Evolutionary conservation across 2,113 vertebrate genomes (phyloP).

Genomic region (Peromyscus leucopus): DNA sequence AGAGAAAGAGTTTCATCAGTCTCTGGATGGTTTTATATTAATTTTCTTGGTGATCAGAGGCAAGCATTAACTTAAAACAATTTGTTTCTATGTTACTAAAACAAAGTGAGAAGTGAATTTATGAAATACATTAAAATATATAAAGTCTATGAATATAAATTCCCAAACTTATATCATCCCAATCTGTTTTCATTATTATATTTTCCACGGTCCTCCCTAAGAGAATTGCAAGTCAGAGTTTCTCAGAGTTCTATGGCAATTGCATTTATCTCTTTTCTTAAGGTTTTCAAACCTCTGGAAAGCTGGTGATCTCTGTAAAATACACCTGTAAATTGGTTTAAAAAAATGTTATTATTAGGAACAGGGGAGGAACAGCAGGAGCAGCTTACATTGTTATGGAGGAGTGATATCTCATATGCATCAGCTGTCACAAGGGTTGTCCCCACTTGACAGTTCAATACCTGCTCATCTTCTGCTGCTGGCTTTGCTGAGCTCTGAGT

Average conservation of each 20-base stretch:
- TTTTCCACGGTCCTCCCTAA: slow-evolving; percentile 37
- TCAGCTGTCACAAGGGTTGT: slow-evolving; percentile 85
- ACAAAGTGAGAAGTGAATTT: not conserved
- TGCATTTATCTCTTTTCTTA: slow-evolving; percentile 54
- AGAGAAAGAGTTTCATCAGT: not conserved
- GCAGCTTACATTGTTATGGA: slow-evolving; percentile 78
- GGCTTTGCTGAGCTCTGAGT: slow-evolving; percentile 84
- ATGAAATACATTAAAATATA: slow-evolving; percentile 15
- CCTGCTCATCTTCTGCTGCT: slow-evolving; percentile 84
- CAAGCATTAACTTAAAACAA: not conserved
- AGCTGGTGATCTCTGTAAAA: slow-evolving; percentile 60
- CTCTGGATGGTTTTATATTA: not conserved
- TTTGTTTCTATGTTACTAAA: slow-evolving; percentile 8
- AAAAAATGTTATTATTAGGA: slow-evolving; percentile 31
- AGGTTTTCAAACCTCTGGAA: slow-evolving; percentile 50
- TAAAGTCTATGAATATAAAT: not conserved
- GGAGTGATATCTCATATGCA: slow-evolving; percentile 85
- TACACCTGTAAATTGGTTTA: slow-evolving; percentile 31
- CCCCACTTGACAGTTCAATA: slow-evolving; percentile 86
- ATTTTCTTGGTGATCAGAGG: not conserved
- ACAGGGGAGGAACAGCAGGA: not conserved
- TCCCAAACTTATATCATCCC: not conserved
- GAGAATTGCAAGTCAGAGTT: slow-evolving; percentile 33
- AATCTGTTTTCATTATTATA: not conserved
- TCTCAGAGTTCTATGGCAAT: not conserved